These are phyloP conservation scores for Anser cygnoides DNA, from an alignment of 2,113 vertebrate genomes.

Conservation along the genomic window DNA sequence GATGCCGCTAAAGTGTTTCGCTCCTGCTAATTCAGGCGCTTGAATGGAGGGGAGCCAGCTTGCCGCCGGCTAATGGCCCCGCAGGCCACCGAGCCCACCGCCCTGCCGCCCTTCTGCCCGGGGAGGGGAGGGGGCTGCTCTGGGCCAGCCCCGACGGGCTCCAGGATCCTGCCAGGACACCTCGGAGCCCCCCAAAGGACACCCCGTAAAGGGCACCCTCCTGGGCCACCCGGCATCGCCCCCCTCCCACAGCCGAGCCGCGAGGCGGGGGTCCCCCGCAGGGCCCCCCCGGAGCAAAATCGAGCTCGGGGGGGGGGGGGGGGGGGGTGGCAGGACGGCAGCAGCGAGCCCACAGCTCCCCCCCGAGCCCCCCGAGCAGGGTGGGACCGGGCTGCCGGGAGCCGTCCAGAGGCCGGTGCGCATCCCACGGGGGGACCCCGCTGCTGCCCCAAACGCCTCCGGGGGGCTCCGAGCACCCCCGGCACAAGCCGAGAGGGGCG, in stretches of 20 bases:
- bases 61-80: background rate
- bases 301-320: background rate
- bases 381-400: background rate
- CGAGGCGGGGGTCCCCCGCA: background rate
- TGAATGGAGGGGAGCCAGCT: background rate
- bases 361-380: background rate
- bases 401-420: background rate
- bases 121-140: background rate
- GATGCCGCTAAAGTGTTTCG: conserved; percentile 76
- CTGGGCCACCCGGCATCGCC: background rate
- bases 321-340: background rate
- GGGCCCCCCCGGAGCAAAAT: background rate
- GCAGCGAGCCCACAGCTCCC: background rate
- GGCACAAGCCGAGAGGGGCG: background rate
- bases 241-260: background rate
- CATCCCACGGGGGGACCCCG: too few relatives aligned
- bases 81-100: background rate
- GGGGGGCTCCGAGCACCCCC: background rate
- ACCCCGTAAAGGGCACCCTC: background rate
- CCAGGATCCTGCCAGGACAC: background rate
- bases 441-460: background rate
- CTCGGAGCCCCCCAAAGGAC: background rate
- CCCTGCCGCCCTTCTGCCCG: background rate
- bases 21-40: conserved; percentile 52
- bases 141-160: background rate